Percentiles rank a stretch among this genome's conserved stretches.
These are phyloP conservation scores for Agriopis aurantiaria DNA, from an alignment of 2,888 invertebrate genomes.

Conservation along the genomic window DNA sequence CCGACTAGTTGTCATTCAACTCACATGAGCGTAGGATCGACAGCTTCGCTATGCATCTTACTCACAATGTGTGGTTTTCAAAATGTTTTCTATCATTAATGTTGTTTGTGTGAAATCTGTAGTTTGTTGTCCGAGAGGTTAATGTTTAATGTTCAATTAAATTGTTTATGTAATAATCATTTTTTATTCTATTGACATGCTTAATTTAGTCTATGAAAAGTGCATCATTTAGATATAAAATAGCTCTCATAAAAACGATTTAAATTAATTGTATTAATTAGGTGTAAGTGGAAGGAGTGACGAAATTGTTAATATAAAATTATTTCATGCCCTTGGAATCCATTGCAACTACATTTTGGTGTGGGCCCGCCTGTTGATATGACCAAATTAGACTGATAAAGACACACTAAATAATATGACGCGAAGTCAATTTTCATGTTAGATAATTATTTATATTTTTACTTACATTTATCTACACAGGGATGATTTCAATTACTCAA, in stretches of 20 bases:
- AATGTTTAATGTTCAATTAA: constrained; percentile 75
- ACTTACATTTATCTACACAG: constrained; percentile 49
- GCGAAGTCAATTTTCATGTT: constrained; percentile 65
- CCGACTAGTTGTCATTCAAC: constrained; percentile 70
- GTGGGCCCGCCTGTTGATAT: constrained; percentile 72
- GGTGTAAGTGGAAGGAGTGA: constrained; percentile 68
- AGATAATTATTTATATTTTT: constrained; percentile 58
- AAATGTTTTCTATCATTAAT: constrained; percentile 67
- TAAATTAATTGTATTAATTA: constrained; percentile 73
- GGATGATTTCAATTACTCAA: constrained; percentile 51
- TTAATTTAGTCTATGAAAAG: constrained; percentile 80
- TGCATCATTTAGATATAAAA: constrained; percentile 77
- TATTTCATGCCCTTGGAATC: constrained; percentile 67
- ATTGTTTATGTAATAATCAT: constrained; percentile 84
- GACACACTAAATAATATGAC: constrained; percentile 60
- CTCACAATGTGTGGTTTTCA: constrained; percentile 52
- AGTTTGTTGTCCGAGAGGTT: constrained; percentile 84
- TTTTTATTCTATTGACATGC: constrained; percentile 85
- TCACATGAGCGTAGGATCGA: constrained; percentile 54
- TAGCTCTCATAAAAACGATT: constrained; percentile 75
- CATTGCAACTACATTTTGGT: constrained; percentile 58
- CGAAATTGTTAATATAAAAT: constrained; percentile 57
- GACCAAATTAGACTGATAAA: constrained; percentile 76
- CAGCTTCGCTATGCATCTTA: constrained; percentile 50
- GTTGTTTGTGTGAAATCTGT: constrained; percentile 79